phyloP scores from a whole-genome alignment of 2,113 vertebrate genomes.

The Columba livia region DNA sequence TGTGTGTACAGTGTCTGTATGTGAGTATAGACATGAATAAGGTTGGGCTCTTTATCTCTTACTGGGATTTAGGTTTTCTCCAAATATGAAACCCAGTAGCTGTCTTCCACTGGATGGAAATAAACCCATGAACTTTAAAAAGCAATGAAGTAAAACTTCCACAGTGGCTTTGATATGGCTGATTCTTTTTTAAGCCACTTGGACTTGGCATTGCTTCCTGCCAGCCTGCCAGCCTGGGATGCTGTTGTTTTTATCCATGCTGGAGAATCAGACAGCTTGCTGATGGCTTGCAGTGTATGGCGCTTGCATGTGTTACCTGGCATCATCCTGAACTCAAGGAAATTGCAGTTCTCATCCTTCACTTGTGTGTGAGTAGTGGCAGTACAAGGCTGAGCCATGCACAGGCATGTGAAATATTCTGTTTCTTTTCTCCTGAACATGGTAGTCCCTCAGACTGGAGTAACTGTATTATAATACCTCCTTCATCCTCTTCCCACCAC shows the following conservation, averaged over 20 bases:
- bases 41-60: background rate
- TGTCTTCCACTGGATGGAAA: background rate
- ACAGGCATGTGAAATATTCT: background rate
- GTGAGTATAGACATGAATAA: background rate
- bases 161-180: slow-evolving; percentile 26
- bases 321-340: background rate
- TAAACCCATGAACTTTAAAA: slow-evolving; percentile 28
- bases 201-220: slow-evolving; percentile 42
- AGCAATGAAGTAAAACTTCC: slow-evolving; percentile 23
- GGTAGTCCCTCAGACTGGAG: background rate
- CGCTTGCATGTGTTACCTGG: background rate
- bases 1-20: background rate
- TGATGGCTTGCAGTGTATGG: background rate
- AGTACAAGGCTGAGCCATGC: background rate
- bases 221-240: slow-evolving; percentile 25
- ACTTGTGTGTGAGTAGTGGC: background rate
- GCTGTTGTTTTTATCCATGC: slow-evolving; percentile 28
- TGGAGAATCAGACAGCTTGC: slow-evolving; percentile 36
- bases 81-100: background rate
- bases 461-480: background rate
- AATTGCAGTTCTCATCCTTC: background rate
- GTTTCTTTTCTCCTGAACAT: background rate
- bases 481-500: background rate
- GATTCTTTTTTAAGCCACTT: slow-evolving; percentile 45
- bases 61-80: slow-evolving; percentile 2